Base-by-base conservation (phyloP, 2,888 invertebrate genomes). In the Limenitis camilla region DNA sequence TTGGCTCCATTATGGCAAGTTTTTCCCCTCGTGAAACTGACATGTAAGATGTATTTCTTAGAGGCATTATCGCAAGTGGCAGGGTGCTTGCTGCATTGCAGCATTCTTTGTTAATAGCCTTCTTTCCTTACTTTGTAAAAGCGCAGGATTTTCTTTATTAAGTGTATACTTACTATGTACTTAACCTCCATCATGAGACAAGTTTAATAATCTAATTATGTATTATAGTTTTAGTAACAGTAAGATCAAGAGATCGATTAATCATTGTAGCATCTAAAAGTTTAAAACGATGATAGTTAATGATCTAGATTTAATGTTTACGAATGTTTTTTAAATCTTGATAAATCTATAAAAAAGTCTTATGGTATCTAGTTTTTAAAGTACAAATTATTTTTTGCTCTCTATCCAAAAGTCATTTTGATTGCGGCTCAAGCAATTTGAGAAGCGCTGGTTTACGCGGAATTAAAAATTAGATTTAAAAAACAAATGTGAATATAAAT, bases 51-150 rank as follows among this genome's bases (percentile, higher is more conserved):
- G 42, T 40, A 10, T 39, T 29, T 45, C 8, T 31, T 38, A 42
- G 38, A 43, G 31, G 39, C 39, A 30, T 19, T 45, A 45, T 41
- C 43, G 45, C n/a, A n/a, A n/a, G n/a, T n/a, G n/a, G n/a, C n/a
- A n/a, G n/a, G n/a, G n/a, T n/a, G 45, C 49, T 57, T 54, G 55
- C 49, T 38, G 19, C 48, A 31, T 53, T 54, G 44, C 56, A 55
- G 59, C 40, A 40, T 55, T 52, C 41, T 49, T 49, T 50, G 52
- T 55, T 49, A 42, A 49, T 53, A 28, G 39, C 45, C 42, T 42
- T 38, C 49, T 54, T 30, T 44, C 39, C 45, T 46, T 40, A 47
- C 29, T 43, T 32, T 39, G 36, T 39, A 49, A 41, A 52, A 11
- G 10, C 32, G 29, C 8, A 19, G 44, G 28, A 36, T 31, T 36